Conservation (phyloP, 2,888 invertebrate genomes). For the Disparrhopalites patrizii region DNA sequence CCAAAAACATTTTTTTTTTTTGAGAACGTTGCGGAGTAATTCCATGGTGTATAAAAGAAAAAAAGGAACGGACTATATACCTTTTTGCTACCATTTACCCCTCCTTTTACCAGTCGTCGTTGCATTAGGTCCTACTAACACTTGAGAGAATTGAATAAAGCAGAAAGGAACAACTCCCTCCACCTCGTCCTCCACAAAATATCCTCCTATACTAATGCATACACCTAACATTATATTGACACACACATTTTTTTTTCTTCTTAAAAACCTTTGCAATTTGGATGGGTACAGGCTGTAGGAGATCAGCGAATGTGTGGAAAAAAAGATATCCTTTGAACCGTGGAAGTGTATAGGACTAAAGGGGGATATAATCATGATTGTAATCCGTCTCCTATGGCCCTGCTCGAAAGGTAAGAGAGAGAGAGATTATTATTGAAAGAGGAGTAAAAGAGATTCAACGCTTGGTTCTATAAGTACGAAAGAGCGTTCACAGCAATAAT, state of each 20-base stretch:
- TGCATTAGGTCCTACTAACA: too few relatives aligned
- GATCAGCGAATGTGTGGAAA: too few relatives aligned
- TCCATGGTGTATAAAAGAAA: slow-evolving; percentile 22
- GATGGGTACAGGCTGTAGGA: too few relatives aligned
- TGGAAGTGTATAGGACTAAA: slow-evolving; percentile 2
- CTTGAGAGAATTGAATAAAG: slow-evolving; percentile 20
- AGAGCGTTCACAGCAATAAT: too few relatives aligned
- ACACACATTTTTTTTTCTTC: not conserved
- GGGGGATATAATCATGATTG: not conserved
- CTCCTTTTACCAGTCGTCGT: too few relatives aligned
- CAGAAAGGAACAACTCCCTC: too few relatives aligned
- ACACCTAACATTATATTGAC: not conserved
- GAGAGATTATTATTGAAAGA: too few relatives aligned
- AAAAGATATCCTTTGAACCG: not conserved
- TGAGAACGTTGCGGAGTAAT: slow-evolving; percentile 19
- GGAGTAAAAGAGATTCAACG: too few relatives aligned
- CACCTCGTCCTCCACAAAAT: too few relatives aligned
- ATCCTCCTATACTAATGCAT: slow-evolving; percentile 8
- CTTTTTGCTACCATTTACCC: too few relatives aligned
- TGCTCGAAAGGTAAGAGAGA: too few relatives aligned
- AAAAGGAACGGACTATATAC: slow-evolving; percentile 13
- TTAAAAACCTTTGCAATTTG: not conserved
- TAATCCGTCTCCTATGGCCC: slow-evolving; percentile 11
- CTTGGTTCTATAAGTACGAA: too few relatives aligned
- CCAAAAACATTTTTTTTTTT: slow-evolving; percentile 32